These are phyloP conservation scores for Delichon dasypus DNA, from an alignment of 2,797 vertebrate species.

Conservation along the genomic window DNA sequence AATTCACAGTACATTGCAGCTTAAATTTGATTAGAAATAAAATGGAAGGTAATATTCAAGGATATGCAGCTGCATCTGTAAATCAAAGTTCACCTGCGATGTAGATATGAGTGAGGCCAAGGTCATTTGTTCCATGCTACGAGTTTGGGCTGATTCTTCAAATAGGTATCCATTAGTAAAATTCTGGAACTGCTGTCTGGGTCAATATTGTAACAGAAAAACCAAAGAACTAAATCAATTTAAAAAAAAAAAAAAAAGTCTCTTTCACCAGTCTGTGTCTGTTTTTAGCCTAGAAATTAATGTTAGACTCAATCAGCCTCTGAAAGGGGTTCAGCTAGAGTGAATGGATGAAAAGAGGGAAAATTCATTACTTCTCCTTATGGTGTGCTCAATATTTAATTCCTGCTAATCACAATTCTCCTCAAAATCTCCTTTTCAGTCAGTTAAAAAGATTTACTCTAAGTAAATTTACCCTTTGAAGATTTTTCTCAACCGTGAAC, in stretches of 20 bases:
- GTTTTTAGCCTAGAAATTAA: background rate
- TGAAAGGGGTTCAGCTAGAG: background rate
- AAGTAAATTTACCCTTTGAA: background rate
- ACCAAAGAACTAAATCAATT: background rate
- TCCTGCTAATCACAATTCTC: background rate
- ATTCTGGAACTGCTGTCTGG: background rate
- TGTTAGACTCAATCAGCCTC: background rate
- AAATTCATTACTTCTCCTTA: background rate
- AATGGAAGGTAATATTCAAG: background rate
- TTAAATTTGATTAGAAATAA: background rate
- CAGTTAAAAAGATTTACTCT: conserved; percentile 2
- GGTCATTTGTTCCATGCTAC: background rate
- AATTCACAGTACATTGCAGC: background rate
- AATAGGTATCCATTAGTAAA: background rate
- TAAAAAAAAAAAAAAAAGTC: background rate
- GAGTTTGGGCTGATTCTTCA: background rate
- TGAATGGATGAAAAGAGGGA: background rate
- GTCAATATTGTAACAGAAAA: background rate
- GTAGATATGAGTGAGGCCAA: background rate
- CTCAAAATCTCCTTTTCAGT: conserved; percentile 9
- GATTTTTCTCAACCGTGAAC: background rate
- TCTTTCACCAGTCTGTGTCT: background rate
- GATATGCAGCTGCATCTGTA: background rate
- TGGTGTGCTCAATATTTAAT: background rate
- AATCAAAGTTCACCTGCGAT: background rate